Base-by-base conservation (phyloP, 2,797 vertebrate species). In the Chrysocyon brachyurus region DNA sequence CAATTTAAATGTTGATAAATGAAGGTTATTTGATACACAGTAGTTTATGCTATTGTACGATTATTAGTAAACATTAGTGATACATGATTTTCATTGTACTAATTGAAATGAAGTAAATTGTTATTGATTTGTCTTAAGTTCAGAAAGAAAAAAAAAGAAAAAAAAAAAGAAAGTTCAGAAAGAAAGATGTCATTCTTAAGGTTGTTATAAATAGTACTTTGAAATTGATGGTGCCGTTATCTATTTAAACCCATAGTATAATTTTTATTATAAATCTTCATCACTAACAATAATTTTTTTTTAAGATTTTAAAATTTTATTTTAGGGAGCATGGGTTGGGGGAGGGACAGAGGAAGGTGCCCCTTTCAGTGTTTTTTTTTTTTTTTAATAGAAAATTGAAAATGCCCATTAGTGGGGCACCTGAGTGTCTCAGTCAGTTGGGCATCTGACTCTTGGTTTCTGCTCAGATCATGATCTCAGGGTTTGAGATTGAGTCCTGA, bases 201-300 rank as follows among this genome's bases (percentile, higher is more conserved):
- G 26, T 59, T 77, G 16, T 57, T 57, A 16, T 72, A 19, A 82
- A 66, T 78, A 87, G 49, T 12, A 46, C n/a, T 82, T 91, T 77
- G 77, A 91, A 94, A 83, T 5, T 81, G 49, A 52, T 68, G 19
- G 52, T n/a, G n/a, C 70, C 75, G 83, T 12, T 81, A 75, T 82
- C 75, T 57, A 28, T 66, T 66, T 59, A 64, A 77, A 73, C n/a
- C n/a, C 52, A 14, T 46, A 6, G 12, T 33, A 4, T 28, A 54
- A 87, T 56, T 96, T 66, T 87, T 59, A 70, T 63, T 84, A 31
- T 49, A 94, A 88, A 87, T 49, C 36, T 52, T 81, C 56, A 70
- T 63, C 77, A 88, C 22, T 63, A 84, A 31, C 63, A 17, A 46
- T 46, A 46, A 46, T 46, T 46, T 57, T 57, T 66, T 66, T 19